Evolutionary conservation across 2,888 invertebrate genomes (phyloP).

Genomic region (Amphipyra berbera): DNA sequence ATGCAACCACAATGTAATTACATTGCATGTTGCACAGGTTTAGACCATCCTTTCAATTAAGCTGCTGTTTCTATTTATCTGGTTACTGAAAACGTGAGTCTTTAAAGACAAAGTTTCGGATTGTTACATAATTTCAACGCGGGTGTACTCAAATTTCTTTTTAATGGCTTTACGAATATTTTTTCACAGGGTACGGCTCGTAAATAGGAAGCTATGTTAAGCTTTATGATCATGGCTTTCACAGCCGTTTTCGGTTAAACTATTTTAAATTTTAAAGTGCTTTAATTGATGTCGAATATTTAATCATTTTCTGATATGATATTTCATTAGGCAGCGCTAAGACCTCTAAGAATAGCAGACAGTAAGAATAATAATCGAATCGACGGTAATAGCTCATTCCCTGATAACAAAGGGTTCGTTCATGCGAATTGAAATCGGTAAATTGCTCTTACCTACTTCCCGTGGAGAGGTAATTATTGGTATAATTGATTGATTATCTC

Average conservation of each 20-base stretch:
- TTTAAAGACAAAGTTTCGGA: too few relatives aligned
- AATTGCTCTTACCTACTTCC: conserved; percentile 77
- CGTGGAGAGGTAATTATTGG: conserved; percentile 71
- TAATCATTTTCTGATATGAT: conserved; percentile 25
- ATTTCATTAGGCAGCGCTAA: conserved; percentile 52
- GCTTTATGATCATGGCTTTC: background rate
- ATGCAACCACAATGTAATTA: too few relatives aligned
- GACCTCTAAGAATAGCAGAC: conserved; percentile 58
- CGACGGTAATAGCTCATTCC: conserved; percentile 82
- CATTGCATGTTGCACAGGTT: too few relatives aligned
- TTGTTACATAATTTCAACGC: too few relatives aligned
- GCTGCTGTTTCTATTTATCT: too few relatives aligned
- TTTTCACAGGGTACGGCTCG: too few relatives aligned
- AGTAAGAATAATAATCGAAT: conserved; percentile 74
- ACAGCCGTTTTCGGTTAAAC: too few relatives aligned
- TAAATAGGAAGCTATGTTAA: too few relatives aligned
- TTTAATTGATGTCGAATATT: conserved; percentile 13
- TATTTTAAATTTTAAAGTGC: background rate
- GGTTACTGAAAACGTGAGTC: too few relatives aligned
- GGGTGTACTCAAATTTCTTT: too few relatives aligned
- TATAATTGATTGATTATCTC: conserved; percentile 64
- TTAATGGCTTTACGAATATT: too few relatives aligned
- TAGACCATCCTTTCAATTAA: too few relatives aligned
- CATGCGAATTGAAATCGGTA: conserved; percentile 78
- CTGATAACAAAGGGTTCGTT: conserved; percentile 81